Percentiles rank a stretch among this genome's conserved stretches.
Evolutionary conservation across 2,888 invertebrate genomes (phyloP).

Genomic region (Phasia obesa): DNA sequence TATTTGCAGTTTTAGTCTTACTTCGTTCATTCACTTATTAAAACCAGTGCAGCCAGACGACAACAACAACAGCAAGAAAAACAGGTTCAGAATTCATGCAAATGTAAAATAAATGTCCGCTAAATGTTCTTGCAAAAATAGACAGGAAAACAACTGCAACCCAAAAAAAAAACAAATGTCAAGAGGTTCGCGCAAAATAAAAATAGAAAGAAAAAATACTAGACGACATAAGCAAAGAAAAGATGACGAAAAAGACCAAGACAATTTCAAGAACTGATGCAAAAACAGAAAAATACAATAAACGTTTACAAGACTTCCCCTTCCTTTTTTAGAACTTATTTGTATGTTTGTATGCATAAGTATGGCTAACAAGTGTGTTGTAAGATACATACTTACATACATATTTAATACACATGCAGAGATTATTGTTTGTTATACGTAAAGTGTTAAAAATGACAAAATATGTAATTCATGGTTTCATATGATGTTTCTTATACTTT

Average conservation of each 20-base stretch:
- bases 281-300: constrained; percentile 38
- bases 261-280: constrained; percentile 45
- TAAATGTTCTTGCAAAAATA: constrained; percentile 57
- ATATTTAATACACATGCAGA: background rate
- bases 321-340: background rate
- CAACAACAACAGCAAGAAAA: constrained; percentile 3
- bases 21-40: constrained; percentile 31
- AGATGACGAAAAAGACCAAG: constrained; percentile 37
- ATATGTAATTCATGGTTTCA: constrained; percentile 59
- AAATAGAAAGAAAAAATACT: constrained; percentile 5
- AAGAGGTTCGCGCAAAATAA: constrained; percentile 48
- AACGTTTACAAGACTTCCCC: constrained; percentile 60
- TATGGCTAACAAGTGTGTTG: background rate
- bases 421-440: constrained; percentile 34
- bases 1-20: constrained; percentile 3
- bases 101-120: constrained; percentile 67
- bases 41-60: constrained; percentile 53
- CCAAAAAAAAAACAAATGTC: constrained; percentile 59
- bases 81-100: constrained; percentile 45
- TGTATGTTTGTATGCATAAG: background rate
- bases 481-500: constrained; percentile 12
- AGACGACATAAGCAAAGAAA: constrained; percentile 47
- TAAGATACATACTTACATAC: background rate
- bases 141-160: constrained; percentile 26
- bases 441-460: constrained; percentile 63